These are phyloP conservation scores for Antheraea assamensis DNA, from an alignment of 2,888 invertebrate genomes.

Conservation along the genomic window DNA sequence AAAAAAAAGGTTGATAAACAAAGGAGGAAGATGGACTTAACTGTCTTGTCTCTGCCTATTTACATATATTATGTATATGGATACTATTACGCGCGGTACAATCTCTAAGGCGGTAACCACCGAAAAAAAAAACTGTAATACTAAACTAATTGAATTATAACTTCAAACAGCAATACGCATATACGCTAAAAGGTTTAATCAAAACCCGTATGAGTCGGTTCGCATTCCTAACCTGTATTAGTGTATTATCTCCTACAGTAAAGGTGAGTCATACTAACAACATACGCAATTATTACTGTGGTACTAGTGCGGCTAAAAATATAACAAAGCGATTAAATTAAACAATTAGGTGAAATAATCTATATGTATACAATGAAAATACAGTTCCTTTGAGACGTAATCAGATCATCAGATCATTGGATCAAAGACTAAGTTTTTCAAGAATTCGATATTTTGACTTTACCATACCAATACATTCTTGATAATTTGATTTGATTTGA, in stretches of 20 bases:
- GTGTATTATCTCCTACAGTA: slow-evolving; percentile 4
- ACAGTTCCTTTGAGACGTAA: no score
- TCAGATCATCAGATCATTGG: no score
- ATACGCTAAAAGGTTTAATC: slow-evolving; percentile 2
- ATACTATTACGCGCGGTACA: neutral
- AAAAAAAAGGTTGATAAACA: no score
- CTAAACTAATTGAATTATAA: slow-evolving; percentile 6
- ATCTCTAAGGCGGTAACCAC: neutral
- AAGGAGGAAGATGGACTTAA: no score
- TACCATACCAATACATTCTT: no score
- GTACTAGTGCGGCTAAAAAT: neutral
- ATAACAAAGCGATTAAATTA: neutral
- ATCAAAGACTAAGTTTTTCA: no score
- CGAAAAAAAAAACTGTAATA: neutral
- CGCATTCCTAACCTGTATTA: slow-evolving; percentile 15
- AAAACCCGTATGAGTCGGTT: neutral
- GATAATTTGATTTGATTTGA: no score
- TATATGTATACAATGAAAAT: no score
- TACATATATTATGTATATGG: neutral
- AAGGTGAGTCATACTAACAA: slow-evolving; percentile 1
- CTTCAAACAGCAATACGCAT: neutral
- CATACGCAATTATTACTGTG: no score
- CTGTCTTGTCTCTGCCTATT: no score
- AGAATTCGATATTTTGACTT: no score
- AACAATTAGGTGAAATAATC: no score